Percentiles rank a stretch among this genome's conserved stretches.
Evolutionary conservation across 1,140 invertebrate species (phyloP).

Genomic region (Theocolax elegans): DNA sequence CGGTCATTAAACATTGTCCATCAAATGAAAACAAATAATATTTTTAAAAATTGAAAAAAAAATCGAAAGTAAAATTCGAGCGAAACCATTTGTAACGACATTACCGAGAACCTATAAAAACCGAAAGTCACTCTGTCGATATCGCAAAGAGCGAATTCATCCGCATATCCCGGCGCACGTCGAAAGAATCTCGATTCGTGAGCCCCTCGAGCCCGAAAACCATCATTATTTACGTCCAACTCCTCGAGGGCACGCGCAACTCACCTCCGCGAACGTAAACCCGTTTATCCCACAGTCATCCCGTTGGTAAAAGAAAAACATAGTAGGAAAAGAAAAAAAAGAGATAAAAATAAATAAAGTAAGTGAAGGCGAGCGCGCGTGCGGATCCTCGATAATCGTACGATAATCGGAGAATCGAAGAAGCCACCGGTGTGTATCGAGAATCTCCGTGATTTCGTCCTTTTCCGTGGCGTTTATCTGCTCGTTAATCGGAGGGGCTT

Average conservation of each 20-base stretch:
- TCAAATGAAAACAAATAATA: too few species aligned
- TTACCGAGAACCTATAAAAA: too few species aligned
- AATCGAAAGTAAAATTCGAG: too few species aligned
- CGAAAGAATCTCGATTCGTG: background rate
- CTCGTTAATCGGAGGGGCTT: conserved; percentile 37
- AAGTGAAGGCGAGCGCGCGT: background rate
- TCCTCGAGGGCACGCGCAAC: background rate
- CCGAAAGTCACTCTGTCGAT: too few species aligned
- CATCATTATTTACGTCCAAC: conserved; percentile 9
- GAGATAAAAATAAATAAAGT: background rate
- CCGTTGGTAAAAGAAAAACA: background rate
- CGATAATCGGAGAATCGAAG: too few species aligned
- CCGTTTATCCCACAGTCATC: conserved; percentile 2
- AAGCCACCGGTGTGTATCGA: background rate
- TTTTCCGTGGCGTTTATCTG: conserved; percentile 25
- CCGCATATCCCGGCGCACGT: background rate
- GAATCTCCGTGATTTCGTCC: conserved; percentile 27
- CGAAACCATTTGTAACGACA: too few species aligned
- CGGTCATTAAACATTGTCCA: too few species aligned
- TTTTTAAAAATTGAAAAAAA: too few species aligned
- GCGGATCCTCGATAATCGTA: background rate
- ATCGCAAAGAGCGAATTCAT: background rate
- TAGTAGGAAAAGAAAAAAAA: background rate
- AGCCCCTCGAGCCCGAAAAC: background rate
- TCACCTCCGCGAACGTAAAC: background rate